phyloP scores from a whole-genome alignment of 1,140 invertebrate species.

The Magallana ariakensis region DNA sequence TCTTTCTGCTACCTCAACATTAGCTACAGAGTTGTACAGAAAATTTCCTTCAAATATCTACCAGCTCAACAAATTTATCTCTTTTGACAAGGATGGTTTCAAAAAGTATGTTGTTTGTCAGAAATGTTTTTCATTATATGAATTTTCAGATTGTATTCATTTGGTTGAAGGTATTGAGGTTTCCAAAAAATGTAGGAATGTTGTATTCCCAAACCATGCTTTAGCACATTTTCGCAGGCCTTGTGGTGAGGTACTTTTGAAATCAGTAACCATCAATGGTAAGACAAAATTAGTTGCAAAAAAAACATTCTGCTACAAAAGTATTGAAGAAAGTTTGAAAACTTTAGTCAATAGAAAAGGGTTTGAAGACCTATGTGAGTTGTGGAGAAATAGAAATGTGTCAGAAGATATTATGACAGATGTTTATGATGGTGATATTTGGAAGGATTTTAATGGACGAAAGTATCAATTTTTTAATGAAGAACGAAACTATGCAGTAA shows the following conservation, averaged over 20 bases:
- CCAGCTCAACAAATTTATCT: slow-evolving; percentile 19
- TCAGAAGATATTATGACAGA: slow-evolving; percentile 7
- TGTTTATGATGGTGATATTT: slow-evolving; percentile 29
- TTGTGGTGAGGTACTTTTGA: slow-evolving; percentile 21
- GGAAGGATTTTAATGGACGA: slow-evolving; percentile 21
- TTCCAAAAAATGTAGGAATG: slow-evolving; percentile 17
- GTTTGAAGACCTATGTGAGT: slow-evolving; percentile 18
- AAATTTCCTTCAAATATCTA: slow-evolving; percentile 29
- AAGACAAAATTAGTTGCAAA: slow-evolving; percentile 17
- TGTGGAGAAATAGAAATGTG: slow-evolving; percentile 9
- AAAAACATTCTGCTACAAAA: slow-evolving; percentile 28
- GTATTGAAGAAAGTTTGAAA: slow-evolving; percentile 25
- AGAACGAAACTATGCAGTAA: slow-evolving; percentile 3
- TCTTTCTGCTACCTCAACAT: not conserved
- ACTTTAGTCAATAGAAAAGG: slow-evolving; percentile 4
- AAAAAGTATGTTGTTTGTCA: slow-evolving; percentile 24
- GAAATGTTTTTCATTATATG: slow-evolving; percentile 5
- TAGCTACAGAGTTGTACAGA: slow-evolving; percentile 18
- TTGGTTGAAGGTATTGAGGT: not conserved
- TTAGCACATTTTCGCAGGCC: slow-evolving; percentile 14
- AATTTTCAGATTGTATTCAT: slow-evolving; percentile 26
- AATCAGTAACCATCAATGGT: slow-evolving; percentile 11
- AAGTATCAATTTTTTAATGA: slow-evolving; percentile 13
- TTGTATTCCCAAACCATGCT: slow-evolving; percentile 6
- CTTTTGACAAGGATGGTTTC: not conserved